Evolutionary conservation across 2,888 invertebrate genomes (phyloP), one percentile per base, ranked within the genome.

Genomic region (Drosophila anomalata): DNA sequence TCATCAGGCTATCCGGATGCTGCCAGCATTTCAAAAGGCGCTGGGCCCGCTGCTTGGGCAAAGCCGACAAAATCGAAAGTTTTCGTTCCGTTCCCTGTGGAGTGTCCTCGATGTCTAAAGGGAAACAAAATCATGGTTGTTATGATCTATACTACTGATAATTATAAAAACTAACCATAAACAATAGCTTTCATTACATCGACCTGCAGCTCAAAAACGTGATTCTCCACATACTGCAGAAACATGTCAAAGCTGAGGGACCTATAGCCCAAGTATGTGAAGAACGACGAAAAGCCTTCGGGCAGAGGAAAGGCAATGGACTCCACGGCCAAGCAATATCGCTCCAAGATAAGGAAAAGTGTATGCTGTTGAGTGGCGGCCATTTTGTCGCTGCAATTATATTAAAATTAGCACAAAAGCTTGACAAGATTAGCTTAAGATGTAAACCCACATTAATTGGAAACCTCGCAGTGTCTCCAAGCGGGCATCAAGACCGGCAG

Each of bases 231-330:
- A 91, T 97, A 97, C 91, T 97, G 97, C 81, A 96, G 91, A 91
- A 97, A 97, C 90, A 95, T 94, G 74, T 95, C 94, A 91, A 95
- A 96, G 29, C 94, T 94, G 74, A 97, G 92, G 24, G 96, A 95
- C 79, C 95, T 93, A 91, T 96, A 96, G 1, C 96, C 97, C 57
- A 97, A 93, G 91, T 96, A 97, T 2, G 97, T 96, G 91, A 97
- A 96, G 93, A 97, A 97, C 4, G 97, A 96, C 17, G 96, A 95
- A 91, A 97, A 97, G 12, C 97, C 97, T 88, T 96, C 95, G 11
- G 97, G 97, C 75, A 97, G 91, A 0, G 96, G 96, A 91, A 95
- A 97, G 31, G 96, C 96, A 73, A 96, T 93, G 3, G 95, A 94
- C 88, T 96, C 96, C 17, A 95, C 94, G 1, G 97, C 96, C 78